phyloP scores from a whole-genome alignment of 2,797 vertebrate species.

The Balearica regulorum region DNA sequence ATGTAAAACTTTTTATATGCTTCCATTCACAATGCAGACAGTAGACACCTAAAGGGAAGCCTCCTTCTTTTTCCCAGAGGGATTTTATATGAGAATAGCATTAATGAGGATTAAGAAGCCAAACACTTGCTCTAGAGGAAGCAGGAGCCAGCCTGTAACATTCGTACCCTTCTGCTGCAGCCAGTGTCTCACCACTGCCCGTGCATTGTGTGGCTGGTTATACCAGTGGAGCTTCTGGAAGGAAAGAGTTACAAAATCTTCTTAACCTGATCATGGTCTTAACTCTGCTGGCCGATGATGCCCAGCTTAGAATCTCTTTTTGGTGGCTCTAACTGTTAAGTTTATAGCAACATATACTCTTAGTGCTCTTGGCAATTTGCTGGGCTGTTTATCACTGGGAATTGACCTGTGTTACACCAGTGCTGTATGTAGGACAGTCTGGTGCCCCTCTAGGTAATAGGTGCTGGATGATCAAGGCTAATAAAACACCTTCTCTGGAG shows the following conservation, averaged over 20 bases:
- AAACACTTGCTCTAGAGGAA: not conserved
- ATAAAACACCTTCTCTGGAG: not conserved
- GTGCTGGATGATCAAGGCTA: not conserved
- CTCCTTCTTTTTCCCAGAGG: not conserved
- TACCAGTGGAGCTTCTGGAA: not conserved
- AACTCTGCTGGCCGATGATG: not conserved
- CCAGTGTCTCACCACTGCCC: not conserved
- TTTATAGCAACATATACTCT: not conserved
- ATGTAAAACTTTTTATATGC: not conserved
- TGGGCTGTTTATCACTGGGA: not conserved
- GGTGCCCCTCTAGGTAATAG: not conserved
- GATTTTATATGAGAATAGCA: not conserved
- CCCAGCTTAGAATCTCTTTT: not conserved
- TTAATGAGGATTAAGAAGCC: not conserved
- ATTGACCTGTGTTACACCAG: not conserved
- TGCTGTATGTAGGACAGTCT: not conserved
- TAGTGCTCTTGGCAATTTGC: not conserved
- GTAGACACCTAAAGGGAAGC: not conserved
- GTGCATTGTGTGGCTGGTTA: not conserved
- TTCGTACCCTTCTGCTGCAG: not conserved
- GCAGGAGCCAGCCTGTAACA: not conserved
- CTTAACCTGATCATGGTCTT: not conserved
- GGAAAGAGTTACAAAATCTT: not conserved
- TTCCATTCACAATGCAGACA: not conserved
- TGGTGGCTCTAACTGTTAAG: not conserved